Conservation (phyloP, 2,797 vertebrate species). For the Cacajao melanocephalus region DNA sequence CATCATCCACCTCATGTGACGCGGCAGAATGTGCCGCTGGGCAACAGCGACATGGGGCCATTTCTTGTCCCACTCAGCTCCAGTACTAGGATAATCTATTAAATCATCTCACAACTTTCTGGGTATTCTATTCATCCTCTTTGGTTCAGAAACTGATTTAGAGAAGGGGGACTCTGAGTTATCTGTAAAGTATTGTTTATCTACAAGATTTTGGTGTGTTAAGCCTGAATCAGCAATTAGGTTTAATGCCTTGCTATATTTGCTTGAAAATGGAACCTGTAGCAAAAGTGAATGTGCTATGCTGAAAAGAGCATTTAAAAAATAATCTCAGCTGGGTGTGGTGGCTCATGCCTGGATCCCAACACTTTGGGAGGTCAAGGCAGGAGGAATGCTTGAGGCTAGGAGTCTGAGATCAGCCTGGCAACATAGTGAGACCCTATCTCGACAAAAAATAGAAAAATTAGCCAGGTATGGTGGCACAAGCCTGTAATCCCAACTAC, state of each 20-base stretch:
- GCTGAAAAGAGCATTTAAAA: slow-evolving; percentile 23
- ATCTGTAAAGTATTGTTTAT: slow-evolving; percentile 7
- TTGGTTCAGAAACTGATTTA: slow-evolving; percentile 38
- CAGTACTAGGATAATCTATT: background rate
- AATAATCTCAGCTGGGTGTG: background rate
- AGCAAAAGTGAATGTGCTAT: background rate
- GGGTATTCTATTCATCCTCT: background rate
- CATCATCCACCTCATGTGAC: background rate
- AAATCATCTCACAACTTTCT: background rate
- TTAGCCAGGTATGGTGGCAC: background rate
- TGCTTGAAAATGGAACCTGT: slow-evolving; percentile 56
- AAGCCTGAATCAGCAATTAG: background rate
- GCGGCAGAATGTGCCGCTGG: too few species aligned
- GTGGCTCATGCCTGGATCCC: background rate
- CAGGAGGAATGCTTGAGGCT: background rate
- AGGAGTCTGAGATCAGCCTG: background rate
- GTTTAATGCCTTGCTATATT: slow-evolving; percentile 50
- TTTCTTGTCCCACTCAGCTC: background rate
- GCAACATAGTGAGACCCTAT: background rate
- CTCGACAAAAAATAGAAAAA: background rate
- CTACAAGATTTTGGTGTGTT: background rate
- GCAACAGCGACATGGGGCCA: background rate
- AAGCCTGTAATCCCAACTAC: background rate
- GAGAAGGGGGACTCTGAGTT: background rate
- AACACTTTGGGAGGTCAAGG: background rate